Evolutionary conservation across 35 echinoderm and acorn worm species (phyloP).

Genomic region (Holothuria glaberrima): DNA sequence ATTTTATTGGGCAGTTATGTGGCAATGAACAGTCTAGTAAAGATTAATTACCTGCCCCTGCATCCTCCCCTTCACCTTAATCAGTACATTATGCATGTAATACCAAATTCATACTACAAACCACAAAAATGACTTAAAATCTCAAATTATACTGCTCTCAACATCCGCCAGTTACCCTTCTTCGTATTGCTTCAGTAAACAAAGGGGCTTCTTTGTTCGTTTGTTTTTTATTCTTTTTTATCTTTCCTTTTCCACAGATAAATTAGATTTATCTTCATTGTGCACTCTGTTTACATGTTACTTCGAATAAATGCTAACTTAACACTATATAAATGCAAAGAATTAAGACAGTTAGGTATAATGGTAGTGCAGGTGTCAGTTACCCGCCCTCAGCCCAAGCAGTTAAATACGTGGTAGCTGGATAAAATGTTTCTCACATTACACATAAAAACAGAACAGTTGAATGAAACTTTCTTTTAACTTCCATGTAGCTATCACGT

Average conservation of each 20-base stretch:
- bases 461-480: not conserved
- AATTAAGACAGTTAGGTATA: too few species aligned
- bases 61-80: too few species aligned
- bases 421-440: not conserved
- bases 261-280: constrained; percentile 3
- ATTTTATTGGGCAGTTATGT: not conserved
- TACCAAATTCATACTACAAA: not conserved
- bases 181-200: too few species aligned
- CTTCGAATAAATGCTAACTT: not conserved
- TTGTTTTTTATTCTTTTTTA: not conserved
- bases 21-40: not conserved
- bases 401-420: not conserved
- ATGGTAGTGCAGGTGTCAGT: not conserved
- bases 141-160: not conserved
- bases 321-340: too few species aligned
- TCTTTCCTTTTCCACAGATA: not conserved
- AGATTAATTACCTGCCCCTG: too few species aligned
- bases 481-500: not conserved
- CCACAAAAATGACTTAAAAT: not conserved
- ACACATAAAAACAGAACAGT: not conserved
- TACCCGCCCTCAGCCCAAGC: not conserved
- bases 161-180: too few species aligned
- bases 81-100: not conserved
- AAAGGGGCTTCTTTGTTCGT: too few species aligned
- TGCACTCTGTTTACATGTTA: not conserved